A percentile compares a stretch with the other conserved stretches of the same genome.
Evolutionary conservation across 64 coral and sea anemone genomes (phyloP).

Genomic region (Pocillopora verrucosa): DNA sequence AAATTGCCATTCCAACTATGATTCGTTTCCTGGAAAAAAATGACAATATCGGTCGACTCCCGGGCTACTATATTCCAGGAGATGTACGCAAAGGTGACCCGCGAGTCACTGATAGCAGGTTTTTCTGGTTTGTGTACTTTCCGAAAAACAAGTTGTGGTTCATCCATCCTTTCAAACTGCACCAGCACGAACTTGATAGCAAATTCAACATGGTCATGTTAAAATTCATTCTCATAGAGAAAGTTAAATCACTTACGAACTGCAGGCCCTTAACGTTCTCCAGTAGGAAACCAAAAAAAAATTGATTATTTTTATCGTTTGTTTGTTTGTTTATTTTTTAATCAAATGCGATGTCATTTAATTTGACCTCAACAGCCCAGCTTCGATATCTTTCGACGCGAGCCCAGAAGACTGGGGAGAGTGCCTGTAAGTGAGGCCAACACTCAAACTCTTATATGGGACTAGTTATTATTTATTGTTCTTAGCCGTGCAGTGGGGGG

Average conservation of each 20-base stretch:
- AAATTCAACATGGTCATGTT: constrained; percentile 85
- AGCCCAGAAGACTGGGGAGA: too few species aligned
- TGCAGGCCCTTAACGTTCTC: not conserved
- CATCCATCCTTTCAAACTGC: constrained; percentile 92
- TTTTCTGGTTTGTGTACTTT: constrained; percentile 98
- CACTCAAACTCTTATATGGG: too few species aligned
- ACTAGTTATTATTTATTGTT: too few species aligned
- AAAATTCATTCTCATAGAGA: constrained; percentile 74
- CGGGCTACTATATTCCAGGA: constrained; percentile 86
- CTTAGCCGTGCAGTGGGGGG: too few species aligned
- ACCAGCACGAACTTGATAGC: constrained; percentile 70
- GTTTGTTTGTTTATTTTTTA: not conserved
- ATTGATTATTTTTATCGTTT: too few species aligned
- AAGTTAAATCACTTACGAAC: constrained; percentile 14
- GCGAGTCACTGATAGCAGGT: constrained; percentile 80
- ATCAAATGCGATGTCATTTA: not conserved
- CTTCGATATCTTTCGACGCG: too few species aligned
- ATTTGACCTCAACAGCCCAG: too few species aligned
- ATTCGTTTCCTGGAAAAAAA: constrained; percentile 64
- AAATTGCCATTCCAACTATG: constrained; percentile 78
- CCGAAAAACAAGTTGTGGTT: constrained; percentile 88
- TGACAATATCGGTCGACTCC: constrained; percentile 54
- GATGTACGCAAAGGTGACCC: constrained; percentile 77
- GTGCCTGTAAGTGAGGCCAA: too few species aligned
- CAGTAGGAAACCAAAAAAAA: not conserved